Base-by-base conservation (phyloP, 2,113 vertebrate genomes). In the Corythornis madagascariensis region DNA sequence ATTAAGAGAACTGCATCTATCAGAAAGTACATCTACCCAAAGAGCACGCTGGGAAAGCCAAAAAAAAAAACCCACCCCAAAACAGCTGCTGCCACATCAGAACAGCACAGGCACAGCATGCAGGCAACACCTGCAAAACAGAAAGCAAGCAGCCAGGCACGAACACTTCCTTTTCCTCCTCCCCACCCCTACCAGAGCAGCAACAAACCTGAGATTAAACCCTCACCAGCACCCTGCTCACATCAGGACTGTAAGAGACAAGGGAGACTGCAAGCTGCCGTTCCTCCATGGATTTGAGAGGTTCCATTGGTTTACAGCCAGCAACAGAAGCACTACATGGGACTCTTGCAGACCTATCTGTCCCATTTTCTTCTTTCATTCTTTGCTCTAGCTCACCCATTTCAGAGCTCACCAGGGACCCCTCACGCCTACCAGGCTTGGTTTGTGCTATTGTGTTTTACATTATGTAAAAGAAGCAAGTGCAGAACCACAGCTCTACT, bases 41-140 rank as follows among this genome's bases (percentile, higher is more conserved):
- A 72, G 0, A 78, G 92, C 61, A 84, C 28, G 1, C 86, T 72
- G 88, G 86, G 88, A 95, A 82, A 61, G 47, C 90, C 83, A 88
- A 90, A 95, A 95, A 93, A 86, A 96, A 93, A 35, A 35, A 35
- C 35, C 38, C 38, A 35, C 35, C 38, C 38, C 38, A 38, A 38
- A 38, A 38, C 88, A 94, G 88, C 78, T 94, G 93, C 88, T 93
- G 93, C 90, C 93, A 95, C 90, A 95, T 77, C 90, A 67, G 85
- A 94, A 47, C 11, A 8, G 85, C 82, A 80, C 75, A 85, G 55
- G 78, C 72, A 43, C 71, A 15, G 74, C 22, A 0, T n/a, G 69
- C 87, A 76, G 83, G 82, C 66, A 0, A 53, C 79, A 91, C 75
- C 91, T 91, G 90, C 89, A 77, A 66, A 95, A 96, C 75, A 95